phyloP scores from a whole-genome alignment of 2,888 invertebrate species.

The Xanthorhoe spadicearia region DNA sequence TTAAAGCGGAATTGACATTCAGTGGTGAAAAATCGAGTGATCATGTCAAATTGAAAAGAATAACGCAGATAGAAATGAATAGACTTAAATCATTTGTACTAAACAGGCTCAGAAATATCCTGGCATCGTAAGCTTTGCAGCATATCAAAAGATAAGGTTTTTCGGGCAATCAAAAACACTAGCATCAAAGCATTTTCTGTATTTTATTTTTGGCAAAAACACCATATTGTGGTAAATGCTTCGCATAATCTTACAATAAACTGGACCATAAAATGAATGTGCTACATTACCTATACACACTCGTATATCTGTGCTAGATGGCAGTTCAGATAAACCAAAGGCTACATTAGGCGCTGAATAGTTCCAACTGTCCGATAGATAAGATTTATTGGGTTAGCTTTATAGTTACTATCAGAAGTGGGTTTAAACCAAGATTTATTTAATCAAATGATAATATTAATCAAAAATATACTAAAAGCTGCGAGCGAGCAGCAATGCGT shows the following conservation, averaged over 20 bases:
- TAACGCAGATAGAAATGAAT: too few species aligned
- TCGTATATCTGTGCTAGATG: slow-evolving; percentile 5
- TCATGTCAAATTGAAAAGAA: too few species aligned
- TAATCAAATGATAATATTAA: neutral
- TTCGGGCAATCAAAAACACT: too few species aligned
- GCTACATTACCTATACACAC: neutral
- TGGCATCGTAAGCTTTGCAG: too few species aligned
- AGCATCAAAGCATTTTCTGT: neutral
- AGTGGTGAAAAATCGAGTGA: too few species aligned
- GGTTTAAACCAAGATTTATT: neutral
- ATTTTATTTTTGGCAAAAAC: neutral
- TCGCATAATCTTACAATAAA: slow-evolving; percentile 55
- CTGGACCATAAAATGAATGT: slow-evolving; percentile 44
- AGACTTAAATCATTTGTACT: too few species aligned
- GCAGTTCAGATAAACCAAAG: slow-evolving; percentile 32
- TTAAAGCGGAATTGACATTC: too few species aligned
- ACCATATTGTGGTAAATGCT: neutral
- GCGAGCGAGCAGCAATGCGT: too few species aligned
- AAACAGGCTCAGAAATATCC: too few species aligned
- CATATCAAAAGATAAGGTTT: too few species aligned
- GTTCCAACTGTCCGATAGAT: slow-evolving; percentile 31
- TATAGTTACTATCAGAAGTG: slow-evolving; percentile 11
- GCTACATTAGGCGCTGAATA: slow-evolving; percentile 31
- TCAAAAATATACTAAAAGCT: neutral
- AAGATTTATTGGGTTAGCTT: slow-evolving; percentile 30